Percentiles rank a stretch among this genome's conserved stretches.
Evolutionary conservation across 2,888 invertebrate genomes (phyloP).

Genomic region (Steinernema scapterisci): DNA sequence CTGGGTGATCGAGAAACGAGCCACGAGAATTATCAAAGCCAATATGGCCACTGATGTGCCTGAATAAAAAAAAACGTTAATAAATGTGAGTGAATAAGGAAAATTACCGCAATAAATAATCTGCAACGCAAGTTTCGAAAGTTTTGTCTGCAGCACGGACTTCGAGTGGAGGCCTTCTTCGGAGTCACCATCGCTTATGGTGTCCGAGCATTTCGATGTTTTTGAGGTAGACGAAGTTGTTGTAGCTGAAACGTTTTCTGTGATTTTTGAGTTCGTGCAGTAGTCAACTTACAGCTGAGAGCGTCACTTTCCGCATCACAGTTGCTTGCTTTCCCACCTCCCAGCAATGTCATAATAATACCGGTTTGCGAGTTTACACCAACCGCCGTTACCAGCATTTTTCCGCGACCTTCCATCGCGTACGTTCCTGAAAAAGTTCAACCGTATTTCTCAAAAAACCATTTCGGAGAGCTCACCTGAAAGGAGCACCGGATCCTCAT

Average conservation of each 20-base stretch:
- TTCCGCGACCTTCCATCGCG: slow-evolving; percentile 99
- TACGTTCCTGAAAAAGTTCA: slow-evolving; percentile 77
- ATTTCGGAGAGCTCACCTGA: slow-evolving; percentile 72
- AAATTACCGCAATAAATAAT: slow-evolving; percentile 63
- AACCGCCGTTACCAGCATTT: slow-evolving; percentile 92
- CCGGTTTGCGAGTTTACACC: slow-evolving; percentile 97
- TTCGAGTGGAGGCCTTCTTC: slow-evolving; percentile 59
- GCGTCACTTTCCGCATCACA: slow-evolving; percentile 31
- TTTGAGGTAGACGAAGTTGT: slow-evolving; percentile 48
- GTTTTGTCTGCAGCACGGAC: slow-evolving; percentile 64
- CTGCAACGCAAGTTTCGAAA: slow-evolving; percentile 63
- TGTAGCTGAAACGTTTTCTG: slow-evolving; percentile 40
- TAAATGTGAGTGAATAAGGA: slow-evolving; percentile 2
- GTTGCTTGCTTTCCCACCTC: slow-evolving; percentile 34
- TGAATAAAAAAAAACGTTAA: slow-evolving; percentile 39
- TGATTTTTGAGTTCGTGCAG: neutral
- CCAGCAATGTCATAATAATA: slow-evolving; percentile 60
- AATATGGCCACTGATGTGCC: slow-evolving; percentile 65
- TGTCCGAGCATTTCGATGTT: slow-evolving; percentile 51
- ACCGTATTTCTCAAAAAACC: neutral
- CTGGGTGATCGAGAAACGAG: slow-evolving; percentile 62
- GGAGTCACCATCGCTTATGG: slow-evolving; percentile 39
- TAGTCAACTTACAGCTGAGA: slow-evolving; percentile 36
- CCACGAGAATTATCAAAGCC: slow-evolving; percentile 64
- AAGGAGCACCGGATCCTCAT: slow-evolving; percentile 92